A percentile compares a stretch with the other conserved stretches of the same genome.
Evolutionary conservation across 2,113 vertebrate species (phyloP).

Genomic region (Rhinichthys klamathensis): DNA sequence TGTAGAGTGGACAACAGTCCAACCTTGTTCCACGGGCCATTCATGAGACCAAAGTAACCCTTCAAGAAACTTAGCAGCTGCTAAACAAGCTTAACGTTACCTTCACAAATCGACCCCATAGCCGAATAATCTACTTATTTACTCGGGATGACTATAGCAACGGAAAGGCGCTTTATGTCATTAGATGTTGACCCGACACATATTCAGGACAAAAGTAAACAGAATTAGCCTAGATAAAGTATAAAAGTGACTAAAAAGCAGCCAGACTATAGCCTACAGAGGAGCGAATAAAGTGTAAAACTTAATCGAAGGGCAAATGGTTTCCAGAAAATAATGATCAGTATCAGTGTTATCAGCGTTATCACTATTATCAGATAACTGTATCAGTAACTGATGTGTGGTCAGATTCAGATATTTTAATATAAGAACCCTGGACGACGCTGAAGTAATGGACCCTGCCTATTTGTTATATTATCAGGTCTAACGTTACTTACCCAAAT

Average conservation of each 20-base stretch:
- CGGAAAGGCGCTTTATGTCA: slow-evolving; percentile 2
- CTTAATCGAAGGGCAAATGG: background rate
- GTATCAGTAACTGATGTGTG: background rate
- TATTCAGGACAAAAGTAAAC: background rate
- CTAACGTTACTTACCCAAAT: slow-evolving; percentile 15
- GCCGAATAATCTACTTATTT: slow-evolving; percentile 51
- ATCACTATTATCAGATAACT: no score
- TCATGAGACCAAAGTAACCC: background rate
- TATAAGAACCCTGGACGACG: background rate
- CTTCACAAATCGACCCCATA: slow-evolving; percentile 46
- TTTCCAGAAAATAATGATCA: background rate
- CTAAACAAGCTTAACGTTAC: slow-evolving; percentile 52
- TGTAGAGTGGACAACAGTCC: background rate
- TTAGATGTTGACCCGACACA: background rate
- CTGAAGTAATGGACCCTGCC: background rate
- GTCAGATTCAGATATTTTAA: background rate
- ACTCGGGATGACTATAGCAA: slow-evolving; percentile 27
- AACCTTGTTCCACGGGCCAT: background rate
- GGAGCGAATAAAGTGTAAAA: background rate
- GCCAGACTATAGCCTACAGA: no score
- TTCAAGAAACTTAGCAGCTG: slow-evolving; percentile 13
- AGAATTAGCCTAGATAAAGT: background rate
- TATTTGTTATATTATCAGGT: background rate
- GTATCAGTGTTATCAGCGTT: background rate
- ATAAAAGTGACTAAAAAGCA: no score